Percentiles rank a stretch among this genome's conserved stretches.
Evolutionary conservation across 2,797 vertebrate genomes (phyloP).

Genomic region (Sciaenops ocellatus): DNA sequence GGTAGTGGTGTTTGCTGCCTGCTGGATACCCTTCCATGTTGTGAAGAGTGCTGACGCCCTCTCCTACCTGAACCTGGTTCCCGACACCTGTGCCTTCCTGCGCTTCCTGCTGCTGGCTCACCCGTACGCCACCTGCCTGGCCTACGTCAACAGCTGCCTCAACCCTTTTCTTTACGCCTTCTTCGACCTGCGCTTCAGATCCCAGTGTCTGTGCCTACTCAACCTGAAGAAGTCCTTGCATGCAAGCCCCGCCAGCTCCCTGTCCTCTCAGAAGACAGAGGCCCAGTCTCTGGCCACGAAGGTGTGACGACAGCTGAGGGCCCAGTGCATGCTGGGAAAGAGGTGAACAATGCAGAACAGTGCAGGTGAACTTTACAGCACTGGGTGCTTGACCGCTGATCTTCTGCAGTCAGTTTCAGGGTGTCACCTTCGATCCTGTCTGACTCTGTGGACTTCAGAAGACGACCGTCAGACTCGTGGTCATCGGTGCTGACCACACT

Average conservation of each 20-base stretch:
- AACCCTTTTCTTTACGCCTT: conserved; percentile 94
- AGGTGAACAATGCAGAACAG: conserved; percentile 59
- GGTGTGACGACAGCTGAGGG: conserved; percentile 77
- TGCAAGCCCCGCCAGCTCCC: conserved; percentile 81
- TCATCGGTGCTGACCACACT: conserved; percentile 29
- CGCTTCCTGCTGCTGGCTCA: conserved; percentile 86
- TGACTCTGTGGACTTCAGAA: conserved; percentile 54
- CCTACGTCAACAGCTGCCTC: conserved; percentile 93
- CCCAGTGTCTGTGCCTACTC: conserved; percentile 88
- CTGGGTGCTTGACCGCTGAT: conserved; percentile 28
- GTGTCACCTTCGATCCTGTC: conserved; percentile 43
- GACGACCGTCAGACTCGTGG: conserved; percentile 26
- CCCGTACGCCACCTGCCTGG: conserved; percentile 91
- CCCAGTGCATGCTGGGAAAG: conserved; percentile 50
- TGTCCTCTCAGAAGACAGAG: conserved; percentile 91
- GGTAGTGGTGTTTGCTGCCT: conserved; percentile 90
- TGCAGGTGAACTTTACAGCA: conserved; percentile 64
- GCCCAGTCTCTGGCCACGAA: conserved; percentile 87
- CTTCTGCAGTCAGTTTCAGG: conserved; percentile 38
- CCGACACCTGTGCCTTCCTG: conserved; percentile 78
- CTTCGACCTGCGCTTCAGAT: conserved; percentile 90
- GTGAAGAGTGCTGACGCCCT: conserved; percentile 89
- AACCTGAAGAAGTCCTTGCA: conserved; percentile 86
- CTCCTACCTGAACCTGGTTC: conserved; percentile 85
- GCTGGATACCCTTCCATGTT: conserved; percentile 93